These are phyloP conservation scores for Gymnocephalus cernua DNA, from an alignment of 2,113 vertebrate species.

Conservation along the genomic window DNA sequence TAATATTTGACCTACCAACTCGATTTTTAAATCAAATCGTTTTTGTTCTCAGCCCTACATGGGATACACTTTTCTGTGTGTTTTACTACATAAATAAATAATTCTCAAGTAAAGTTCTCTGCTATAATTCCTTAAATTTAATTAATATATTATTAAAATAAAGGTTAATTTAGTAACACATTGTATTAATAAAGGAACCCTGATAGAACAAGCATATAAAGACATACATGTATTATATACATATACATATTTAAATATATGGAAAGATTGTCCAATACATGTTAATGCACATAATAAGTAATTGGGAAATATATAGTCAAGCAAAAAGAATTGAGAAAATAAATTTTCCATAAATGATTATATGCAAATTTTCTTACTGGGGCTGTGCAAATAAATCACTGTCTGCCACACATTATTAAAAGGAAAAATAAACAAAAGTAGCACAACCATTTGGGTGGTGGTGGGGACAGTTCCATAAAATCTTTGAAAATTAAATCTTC, in stretches of 20 bases:
- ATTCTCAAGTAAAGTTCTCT: neutral
- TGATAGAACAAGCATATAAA: neutral
- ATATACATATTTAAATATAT: neutral
- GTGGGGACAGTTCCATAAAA: slow-evolving; percentile 8
- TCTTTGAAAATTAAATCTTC: slow-evolving; percentile 33
- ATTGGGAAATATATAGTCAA: neutral
- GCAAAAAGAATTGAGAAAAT: neutral
- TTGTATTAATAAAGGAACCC: neutral
- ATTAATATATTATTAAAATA: neutral
- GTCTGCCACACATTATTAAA: neutral
- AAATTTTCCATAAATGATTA: neutral
- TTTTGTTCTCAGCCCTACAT: too few relatives aligned
- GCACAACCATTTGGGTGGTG: neutral
- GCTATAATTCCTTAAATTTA: neutral
- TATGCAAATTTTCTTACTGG: neutral
- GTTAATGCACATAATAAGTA: neutral
- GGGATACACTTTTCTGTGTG: neutral
- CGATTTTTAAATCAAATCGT: too few relatives aligned
- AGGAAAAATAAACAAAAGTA: neutral
- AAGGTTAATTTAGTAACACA: neutral
- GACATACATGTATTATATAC: neutral
- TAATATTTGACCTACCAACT: too few relatives aligned
- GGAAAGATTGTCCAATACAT: neutral
- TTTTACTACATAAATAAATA: slow-evolving; percentile 11
- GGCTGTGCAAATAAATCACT: neutral